Evolutionary conservation across 1,140 invertebrate species (phyloP).

Genomic region (Aphaenogaster ashmeadi): DNA sequence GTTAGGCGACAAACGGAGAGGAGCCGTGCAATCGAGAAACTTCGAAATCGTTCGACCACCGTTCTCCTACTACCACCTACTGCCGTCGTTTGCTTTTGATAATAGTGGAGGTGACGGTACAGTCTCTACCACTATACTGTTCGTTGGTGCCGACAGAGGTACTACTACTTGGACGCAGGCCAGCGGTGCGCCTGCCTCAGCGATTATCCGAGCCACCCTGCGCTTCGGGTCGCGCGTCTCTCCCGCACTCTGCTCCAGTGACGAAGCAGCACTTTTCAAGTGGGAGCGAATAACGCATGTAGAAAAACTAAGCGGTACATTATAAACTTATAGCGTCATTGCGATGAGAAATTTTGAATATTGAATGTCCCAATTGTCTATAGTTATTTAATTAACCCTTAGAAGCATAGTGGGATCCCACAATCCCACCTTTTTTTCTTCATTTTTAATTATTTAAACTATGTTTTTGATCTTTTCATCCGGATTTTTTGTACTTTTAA

Average conservation of each 20-base stretch:
- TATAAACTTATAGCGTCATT: not conserved
- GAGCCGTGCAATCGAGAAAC: conserved; percentile 11
- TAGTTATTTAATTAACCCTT: not conserved
- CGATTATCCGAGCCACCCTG: conserved; percentile 78
- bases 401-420: too few relatives aligned
- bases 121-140: conserved; percentile 80
- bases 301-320: not conserved
- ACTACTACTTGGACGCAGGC: conserved; percentile 84
- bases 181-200: conserved; percentile 85
- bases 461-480: too few relatives aligned
- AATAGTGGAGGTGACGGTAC: conserved; percentile 68
- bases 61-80: conserved; percentile 43
- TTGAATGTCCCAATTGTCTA: not conserved
- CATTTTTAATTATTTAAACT: too few relatives aligned
- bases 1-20: not conserved
- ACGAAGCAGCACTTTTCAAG: conserved; percentile 34
- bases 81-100: conserved; percentile 50
- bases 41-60: conserved; percentile 3
- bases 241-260: conserved; percentile 26
- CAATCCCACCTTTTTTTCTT: too few relatives aligned
- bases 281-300: not conserved
- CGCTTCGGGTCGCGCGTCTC: conserved; percentile 64
- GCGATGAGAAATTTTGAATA: not conserved
- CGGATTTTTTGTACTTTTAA: too few relatives aligned
- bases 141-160: conserved; percentile 75